Conservation (phyloP, 2,888 invertebrate genomes). For the Cephus spinipes region DNA sequence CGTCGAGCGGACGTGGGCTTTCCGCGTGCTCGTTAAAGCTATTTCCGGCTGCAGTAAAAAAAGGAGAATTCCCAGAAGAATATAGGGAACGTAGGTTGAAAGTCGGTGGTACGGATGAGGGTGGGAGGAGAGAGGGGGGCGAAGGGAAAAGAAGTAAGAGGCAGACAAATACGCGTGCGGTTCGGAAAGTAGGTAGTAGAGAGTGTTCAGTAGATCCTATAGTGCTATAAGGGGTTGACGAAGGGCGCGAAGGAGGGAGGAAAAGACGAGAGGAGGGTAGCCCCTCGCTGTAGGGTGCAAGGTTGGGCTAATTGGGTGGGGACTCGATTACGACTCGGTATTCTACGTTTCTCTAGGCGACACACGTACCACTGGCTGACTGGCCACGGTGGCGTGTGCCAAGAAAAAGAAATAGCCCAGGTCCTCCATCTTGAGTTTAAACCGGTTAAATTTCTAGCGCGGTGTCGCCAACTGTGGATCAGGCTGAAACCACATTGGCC, state of each 20-base stretch:
- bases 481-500: neutral
- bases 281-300: slow-evolving; percentile 34
- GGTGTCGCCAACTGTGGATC: neutral
- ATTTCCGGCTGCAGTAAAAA: slow-evolving; percentile 34
- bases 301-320: slow-evolving; percentile 57
- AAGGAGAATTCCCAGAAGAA: slow-evolving; percentile 14
- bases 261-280: neutral
- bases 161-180: neutral
- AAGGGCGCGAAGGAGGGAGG: neutral
- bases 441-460: neutral
- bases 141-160: neutral
- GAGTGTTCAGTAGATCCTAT: neutral
- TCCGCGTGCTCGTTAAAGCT: slow-evolving; percentile 31
- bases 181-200: neutral
- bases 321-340: slow-evolving; percentile 56
- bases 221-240: neutral
- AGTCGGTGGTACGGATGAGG: neutral
- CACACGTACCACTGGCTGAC: slow-evolving; percentile 48
- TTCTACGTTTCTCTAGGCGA: slow-evolving; percentile 53
- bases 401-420: neutral
- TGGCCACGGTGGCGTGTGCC: slow-evolving; percentile 22
- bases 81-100: neutral
- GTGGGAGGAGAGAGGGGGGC: no score
- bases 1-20: slow-evolving; percentile 1
- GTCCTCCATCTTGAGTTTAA: neutral